Percentiles rank a stretch among this genome's conserved stretches.
Conservation (phyloP, 2,797 vertebrate genomes). For the Dipus sagitta region DNA sequence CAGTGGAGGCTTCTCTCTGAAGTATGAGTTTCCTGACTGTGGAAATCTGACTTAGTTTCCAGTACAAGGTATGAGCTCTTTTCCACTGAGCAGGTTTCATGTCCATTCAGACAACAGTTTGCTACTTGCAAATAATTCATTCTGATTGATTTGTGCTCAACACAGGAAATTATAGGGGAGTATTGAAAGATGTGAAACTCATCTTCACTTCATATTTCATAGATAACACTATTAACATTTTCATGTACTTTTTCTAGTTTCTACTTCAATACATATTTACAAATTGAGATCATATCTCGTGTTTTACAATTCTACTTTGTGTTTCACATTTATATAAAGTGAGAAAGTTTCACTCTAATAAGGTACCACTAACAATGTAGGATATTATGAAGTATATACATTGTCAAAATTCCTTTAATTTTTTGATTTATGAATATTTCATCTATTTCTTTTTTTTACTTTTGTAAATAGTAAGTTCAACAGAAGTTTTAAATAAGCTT, state of each 20-base stretch:
- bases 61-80: no score
- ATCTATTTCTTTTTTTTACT: slow-evolving; percentile 41
- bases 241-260: slow-evolving; percentile 8
- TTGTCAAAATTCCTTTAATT: slow-evolving; percentile 34
- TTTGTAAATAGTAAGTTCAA: slow-evolving; percentile 8
- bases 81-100: no score
- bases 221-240: slow-evolving; percentile 9
- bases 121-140: no score
- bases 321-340: slow-evolving; percentile 28
- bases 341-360: background rate
- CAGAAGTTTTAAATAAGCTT: slow-evolving; percentile 24
- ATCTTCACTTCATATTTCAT: background rate
- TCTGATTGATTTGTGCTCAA: background rate
- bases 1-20: no score
- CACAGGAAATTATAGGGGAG: background rate
- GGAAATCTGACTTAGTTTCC: no score
- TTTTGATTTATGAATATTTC: slow-evolving; percentile 47
- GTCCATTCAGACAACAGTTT: background rate
- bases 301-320: slow-evolving; percentile 45
- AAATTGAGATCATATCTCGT: background rate
- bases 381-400: background rate
- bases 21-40: no score
- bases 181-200: slow-evolving; percentile 30
- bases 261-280: background rate
- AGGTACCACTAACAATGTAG: slow-evolving; percentile 40